Evolutionary conservation across 2,888 invertebrate species (phyloP).

Genomic region (Trachelus troglodyta): DNA sequence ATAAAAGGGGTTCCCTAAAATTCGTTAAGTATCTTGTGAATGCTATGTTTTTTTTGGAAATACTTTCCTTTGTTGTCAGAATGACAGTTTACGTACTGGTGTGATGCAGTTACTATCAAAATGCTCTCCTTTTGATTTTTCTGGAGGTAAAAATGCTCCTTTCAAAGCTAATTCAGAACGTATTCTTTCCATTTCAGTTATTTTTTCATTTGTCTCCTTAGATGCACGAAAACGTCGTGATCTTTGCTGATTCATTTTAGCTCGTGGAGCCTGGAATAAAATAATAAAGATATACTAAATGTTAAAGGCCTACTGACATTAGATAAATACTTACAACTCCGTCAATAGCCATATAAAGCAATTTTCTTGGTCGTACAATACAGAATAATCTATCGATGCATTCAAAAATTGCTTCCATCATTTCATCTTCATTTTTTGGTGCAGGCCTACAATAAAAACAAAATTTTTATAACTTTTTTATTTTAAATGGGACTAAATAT

Average conservation of each 20-base stretch:
- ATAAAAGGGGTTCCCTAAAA: conserved; percentile 94
- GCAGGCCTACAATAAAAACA: conserved; percentile 77
- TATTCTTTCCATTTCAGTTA: conserved; percentile 84
- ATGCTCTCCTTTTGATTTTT: conserved; percentile 91
- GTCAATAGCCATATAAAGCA: conserved; percentile 99
- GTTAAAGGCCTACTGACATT: not conserved
- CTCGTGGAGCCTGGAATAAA: conserved; percentile 84
- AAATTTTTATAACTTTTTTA: no score
- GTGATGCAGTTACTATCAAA: conserved; percentile 99
- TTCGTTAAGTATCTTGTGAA: not conserved
- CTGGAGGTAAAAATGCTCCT: conserved; percentile 83
- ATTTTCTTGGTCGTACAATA: conserved; percentile 91
- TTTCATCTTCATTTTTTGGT: conserved; percentile 98
- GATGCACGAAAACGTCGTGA: conserved; percentile 96
- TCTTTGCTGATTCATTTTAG: conserved; percentile 99
- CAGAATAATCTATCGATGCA: conserved; percentile 96
- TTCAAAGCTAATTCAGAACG: conserved; percentile 78
- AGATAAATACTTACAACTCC: conserved; percentile 80
- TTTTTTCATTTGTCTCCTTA: conserved; percentile 92
- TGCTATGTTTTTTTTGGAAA: not conserved
- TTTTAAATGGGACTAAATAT: conserved; percentile 6
- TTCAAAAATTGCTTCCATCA: conserved; percentile 99
- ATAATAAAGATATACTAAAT: conserved; percentile 6
- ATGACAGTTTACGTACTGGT: conserved; percentile 70
- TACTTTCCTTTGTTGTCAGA: not conserved